phyloP scores from a whole-genome alignment of 2,113 vertebrate species.

The Calonectris borealis region DNA sequence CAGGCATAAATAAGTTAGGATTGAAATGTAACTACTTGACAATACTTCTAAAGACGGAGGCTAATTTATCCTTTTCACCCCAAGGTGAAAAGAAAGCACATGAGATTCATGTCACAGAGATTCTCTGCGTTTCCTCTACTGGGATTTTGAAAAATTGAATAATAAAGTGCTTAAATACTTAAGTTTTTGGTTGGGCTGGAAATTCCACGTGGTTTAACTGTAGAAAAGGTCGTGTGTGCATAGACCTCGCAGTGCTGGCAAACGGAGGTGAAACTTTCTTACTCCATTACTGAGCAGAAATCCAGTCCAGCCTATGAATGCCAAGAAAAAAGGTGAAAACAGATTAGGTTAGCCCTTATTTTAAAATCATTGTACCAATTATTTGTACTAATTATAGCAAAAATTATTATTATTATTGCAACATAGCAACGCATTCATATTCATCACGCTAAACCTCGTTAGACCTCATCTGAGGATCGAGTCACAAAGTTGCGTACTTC shows the following conservation, averaged over 20 bases:
- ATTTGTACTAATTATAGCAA: neutral
- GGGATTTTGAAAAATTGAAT: neutral
- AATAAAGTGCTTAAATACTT: neutral
- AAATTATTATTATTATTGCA: neutral
- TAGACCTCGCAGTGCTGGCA: neutral
- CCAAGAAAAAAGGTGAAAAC: neutral
- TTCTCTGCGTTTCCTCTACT: neutral
- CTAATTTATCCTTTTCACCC: neutral
- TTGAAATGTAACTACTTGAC: neutral
- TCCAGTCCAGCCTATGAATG: neutral
- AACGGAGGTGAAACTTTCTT: neutral
- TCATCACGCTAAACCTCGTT: neutral
- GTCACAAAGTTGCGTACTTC: fast-evolving
- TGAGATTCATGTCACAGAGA: neutral
- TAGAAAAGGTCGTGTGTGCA: neutral
- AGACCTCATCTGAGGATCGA: neutral
- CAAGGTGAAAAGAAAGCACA: neutral
- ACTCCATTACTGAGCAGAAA: neutral
- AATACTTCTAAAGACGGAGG: neutral
- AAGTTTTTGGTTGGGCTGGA: neutral
- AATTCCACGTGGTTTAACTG: neutral
- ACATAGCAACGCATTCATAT: neutral
- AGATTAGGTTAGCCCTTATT: neutral
- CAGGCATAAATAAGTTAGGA: neutral
- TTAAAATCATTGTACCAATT: neutral